Conservation (phyloP, 2,888 invertebrate species). For the Dolomedes plantarius region DNA sequence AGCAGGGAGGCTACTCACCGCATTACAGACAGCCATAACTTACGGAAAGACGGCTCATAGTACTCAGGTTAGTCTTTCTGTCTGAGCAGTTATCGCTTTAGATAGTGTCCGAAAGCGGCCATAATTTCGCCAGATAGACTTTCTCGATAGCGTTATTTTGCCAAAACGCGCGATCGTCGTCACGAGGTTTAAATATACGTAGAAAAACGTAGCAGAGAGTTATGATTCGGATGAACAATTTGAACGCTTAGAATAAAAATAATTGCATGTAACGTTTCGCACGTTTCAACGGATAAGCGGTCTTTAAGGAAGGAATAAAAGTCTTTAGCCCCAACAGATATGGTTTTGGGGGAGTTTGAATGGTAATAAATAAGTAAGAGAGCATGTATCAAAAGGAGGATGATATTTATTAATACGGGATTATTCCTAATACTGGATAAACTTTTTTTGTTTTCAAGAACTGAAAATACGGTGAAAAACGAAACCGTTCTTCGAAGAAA, state of each 20-base stretch:
- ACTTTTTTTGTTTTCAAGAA: too few species aligned
- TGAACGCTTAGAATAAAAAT: neutral
- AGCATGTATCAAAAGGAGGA: too few species aligned
- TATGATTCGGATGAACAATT: slow-evolving; percentile 13
- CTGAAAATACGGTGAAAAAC: too few species aligned
- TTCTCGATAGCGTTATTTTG: slow-evolving; percentile 60
- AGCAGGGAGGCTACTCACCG: slow-evolving; percentile 50
- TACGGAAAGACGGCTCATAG: slow-evolving; percentile 19
- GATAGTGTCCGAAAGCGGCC: slow-evolving; percentile 63
- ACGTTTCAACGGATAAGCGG: slow-evolving; percentile 7
- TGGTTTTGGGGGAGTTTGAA: too few species aligned
- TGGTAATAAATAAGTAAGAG: too few species aligned
- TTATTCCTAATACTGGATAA: too few species aligned
- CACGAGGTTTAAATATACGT: neutral
- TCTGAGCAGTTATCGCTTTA: slow-evolving; percentile 49
- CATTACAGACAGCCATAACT: slow-evolving; percentile 42
- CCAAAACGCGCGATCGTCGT: slow-evolving; percentile 38
- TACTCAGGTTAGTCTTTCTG: slow-evolving; percentile 17
- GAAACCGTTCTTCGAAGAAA: too few species aligned
- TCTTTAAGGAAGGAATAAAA: neutral
- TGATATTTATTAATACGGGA: too few species aligned
- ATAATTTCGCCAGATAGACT: slow-evolving; percentile 58
- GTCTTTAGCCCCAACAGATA: neutral
- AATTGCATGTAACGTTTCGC: slow-evolving; percentile 8
- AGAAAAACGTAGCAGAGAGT: neutral